Base-by-base conservation (phyloP, 2,797 vertebrate species). In the Pangasius macronema region DNA sequence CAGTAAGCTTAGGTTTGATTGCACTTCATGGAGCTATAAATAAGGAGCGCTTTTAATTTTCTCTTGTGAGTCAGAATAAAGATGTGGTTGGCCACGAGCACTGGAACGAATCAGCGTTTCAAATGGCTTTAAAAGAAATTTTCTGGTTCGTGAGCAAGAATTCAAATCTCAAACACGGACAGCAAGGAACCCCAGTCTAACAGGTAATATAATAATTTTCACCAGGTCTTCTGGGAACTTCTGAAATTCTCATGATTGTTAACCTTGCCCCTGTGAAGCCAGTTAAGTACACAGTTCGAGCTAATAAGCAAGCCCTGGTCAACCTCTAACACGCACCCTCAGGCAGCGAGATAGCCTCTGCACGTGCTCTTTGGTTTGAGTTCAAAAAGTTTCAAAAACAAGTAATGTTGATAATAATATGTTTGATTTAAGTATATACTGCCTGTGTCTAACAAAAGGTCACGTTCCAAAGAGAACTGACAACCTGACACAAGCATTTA, bases 21-120 rank as follows among this genome's bases (percentile, higher is more conserved):
- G 86, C 68, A 46, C 88, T 88, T 79, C 82, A 27, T 4, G 39
- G 49, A 59, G 83, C 67, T 42, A 30, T 73, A 72, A 72, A 57
- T 2, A 2, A 2, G 7, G 33, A 11, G 42, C 1, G 16, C 24
- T 24, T 83, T 49, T 67, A 9, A 67, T 76, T 84, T 87, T 84
- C 77, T 51, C 61, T 63, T 63, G 33, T 36, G 61, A 84, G 59
- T 0, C 11, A 63, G n/a, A 39, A 85, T 27, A 75, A 55, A 87
- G 61, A 80, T 46, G 42, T 27, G 49, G 51, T 24, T 84, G 51
- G 51, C n/a, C 55, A 13, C 2, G 11, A 27, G 36, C 36, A 30
- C 30, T 42, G 22, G 77, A 84, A 9, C 39, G 0, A 61, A 33
- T 30, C 0, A 18, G 36, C 51, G 36, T 33, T 46, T 75, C 51